Conservation (phyloP, 2,888 invertebrate genomes). For the Eristalis intricaria region DNA sequence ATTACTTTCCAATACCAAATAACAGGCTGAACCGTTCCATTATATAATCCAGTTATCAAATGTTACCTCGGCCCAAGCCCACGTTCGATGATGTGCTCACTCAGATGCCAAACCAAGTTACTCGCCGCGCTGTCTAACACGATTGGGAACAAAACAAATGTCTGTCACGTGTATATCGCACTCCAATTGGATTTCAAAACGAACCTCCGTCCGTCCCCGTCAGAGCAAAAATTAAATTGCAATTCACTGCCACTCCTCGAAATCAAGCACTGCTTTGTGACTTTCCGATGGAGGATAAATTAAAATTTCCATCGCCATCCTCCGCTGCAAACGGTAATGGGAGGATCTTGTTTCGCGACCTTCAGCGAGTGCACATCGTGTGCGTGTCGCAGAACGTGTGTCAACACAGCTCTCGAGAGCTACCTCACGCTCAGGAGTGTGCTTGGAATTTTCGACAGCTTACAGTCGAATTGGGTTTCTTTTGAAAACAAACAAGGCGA, state of each 20-base stretch:
- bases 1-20: neutral
- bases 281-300: neutral
- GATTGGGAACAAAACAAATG: neutral
- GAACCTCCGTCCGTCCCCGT: neutral
- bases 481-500: neutral
- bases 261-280: neutral
- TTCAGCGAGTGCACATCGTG: constrained; percentile 23
- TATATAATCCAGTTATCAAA: neutral
- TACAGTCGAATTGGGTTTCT: neutral
- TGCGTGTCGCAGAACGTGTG: constrained; percentile 19
- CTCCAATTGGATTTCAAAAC: neutral
- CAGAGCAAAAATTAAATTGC: neutral
- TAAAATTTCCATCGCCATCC: neutral
- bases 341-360: neutral
- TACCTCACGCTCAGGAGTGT: neutral
- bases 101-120: neutral
- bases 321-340: neutral
- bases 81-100: neutral
- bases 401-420: neutral
- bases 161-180: neutral
- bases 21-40: neutral
- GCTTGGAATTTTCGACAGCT: constrained; percentile 14
- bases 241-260: neutral
- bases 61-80: neutral
- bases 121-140: neutral